phyloP scores from a whole-genome alignment of 2,888 invertebrate species.

The Pseudococcus jackbeardsleyi region DNA sequence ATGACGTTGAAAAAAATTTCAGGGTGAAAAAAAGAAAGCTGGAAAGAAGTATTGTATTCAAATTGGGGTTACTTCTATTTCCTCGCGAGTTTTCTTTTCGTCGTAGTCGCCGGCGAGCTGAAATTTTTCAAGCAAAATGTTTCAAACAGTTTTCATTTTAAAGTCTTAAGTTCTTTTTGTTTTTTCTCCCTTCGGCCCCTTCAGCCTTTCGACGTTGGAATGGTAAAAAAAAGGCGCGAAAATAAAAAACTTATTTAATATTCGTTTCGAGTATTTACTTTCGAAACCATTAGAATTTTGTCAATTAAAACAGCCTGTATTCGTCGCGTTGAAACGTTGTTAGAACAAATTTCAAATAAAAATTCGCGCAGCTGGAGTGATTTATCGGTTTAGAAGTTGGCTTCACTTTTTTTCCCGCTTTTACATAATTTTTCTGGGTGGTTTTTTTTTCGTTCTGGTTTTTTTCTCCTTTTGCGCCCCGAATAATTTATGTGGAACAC shows the following conservation, averaged over 20 bases:
- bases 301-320: constrained; percentile 29
- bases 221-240: not conserved
- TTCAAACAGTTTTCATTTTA: constrained; percentile 35
- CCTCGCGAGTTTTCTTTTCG: not conserved
- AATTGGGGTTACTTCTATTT: constrained; percentile 33
- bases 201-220: not conserved
- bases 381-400: constrained; percentile 19
- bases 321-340: not conserved
- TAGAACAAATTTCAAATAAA: constrained; percentile 28
- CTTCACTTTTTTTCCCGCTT: not conserved
- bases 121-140: constrained; percentile 47
- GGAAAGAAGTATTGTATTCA: constrained; percentile 33
- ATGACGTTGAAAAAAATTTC: constrained; percentile 17
- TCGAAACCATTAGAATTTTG: constrained; percentile 28
- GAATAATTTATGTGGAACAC: constrained; percentile 23
- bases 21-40: not conserved
- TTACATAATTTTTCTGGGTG: constrained; percentile 13
- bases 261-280: constrained; percentile 38
- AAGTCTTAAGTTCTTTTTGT: constrained; percentile 45
- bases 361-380: constrained; percentile 32
- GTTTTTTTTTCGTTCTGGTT: not conserved
- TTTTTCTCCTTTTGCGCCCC: not conserved
- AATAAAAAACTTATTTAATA: constrained; percentile 32
- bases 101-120: not conserved
- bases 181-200: not conserved